phyloP scores from a whole-genome alignment of 2,797 vertebrate species.

The Falco biarmicus region DNA sequence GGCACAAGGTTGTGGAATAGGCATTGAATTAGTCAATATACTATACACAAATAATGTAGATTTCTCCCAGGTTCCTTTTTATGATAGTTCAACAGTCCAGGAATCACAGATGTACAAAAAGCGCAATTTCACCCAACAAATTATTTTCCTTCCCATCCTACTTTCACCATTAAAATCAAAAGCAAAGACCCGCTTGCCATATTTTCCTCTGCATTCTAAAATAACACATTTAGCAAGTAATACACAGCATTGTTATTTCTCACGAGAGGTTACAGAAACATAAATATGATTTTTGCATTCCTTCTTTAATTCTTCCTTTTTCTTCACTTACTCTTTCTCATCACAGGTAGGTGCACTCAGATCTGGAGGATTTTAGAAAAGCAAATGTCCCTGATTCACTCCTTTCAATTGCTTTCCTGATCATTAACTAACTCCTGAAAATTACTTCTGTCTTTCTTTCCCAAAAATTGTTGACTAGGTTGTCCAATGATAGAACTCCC shows the following conservation, averaged over 20 bases:
- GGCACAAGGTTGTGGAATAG: background rate
- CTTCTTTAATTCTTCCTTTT: background rate
- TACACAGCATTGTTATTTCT: background rate
- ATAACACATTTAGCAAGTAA: background rate
- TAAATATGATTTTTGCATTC: background rate
- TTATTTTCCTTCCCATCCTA: background rate
- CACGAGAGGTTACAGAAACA: background rate
- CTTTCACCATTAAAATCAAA: background rate
- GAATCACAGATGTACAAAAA: background rate
- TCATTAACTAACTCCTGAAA: background rate
- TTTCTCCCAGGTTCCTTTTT: background rate
- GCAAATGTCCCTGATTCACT: background rate
- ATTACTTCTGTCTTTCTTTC: background rate
- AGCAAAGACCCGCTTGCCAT: background rate
- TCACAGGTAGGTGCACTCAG: background rate
- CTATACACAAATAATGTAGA: background rate
- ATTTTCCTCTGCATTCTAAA: background rate
- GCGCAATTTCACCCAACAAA: background rate
- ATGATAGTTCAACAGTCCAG: background rate
- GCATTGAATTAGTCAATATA: background rate
- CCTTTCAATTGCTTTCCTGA: background rate
- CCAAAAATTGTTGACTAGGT: background rate
- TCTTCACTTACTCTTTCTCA: background rate
- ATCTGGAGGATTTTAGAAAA: background rate
- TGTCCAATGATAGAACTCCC: background rate